phyloP scores from a whole-genome alignment of 2,888 invertebrate species.

The Acrocera orbiculus region DNA sequence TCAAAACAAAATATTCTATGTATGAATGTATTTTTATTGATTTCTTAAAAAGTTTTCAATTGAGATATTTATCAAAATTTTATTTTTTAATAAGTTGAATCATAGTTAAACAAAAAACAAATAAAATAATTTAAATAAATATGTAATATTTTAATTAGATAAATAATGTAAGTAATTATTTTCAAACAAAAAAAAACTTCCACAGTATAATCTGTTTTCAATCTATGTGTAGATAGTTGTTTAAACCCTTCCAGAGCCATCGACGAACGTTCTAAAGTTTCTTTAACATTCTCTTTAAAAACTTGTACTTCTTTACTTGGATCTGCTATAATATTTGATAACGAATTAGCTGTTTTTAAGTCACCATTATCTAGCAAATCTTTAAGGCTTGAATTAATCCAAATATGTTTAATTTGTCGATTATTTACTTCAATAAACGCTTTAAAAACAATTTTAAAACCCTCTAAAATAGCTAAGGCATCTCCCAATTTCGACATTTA shows the following conservation, averaged over 20 bases:
- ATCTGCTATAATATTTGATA: conserved; percentile 17
- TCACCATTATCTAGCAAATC: conserved; percentile 25
- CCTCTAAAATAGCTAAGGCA: conserved; percentile 46
- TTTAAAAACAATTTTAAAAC: conserved; percentile 47
- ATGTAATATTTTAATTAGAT: too few relatives aligned
- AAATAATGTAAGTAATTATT: too few relatives aligned
- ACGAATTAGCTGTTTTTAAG: conserved; percentile 15
- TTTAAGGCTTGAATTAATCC: conserved; percentile 53
- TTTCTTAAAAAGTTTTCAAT: too few relatives aligned
- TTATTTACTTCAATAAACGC: conserved; percentile 49
- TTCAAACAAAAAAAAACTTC: background rate
- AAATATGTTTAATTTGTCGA: conserved; percentile 38
- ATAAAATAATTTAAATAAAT: too few relatives aligned
- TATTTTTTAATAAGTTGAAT: too few relatives aligned
- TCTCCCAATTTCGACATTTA: too few relatives aligned
- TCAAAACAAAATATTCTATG: too few relatives aligned
- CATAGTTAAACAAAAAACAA: too few relatives aligned
- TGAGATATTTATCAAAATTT: too few relatives aligned
- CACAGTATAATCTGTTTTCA: background rate
- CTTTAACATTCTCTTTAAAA: conserved; percentile 34
- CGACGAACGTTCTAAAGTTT: conserved; percentile 42
- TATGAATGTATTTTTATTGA: too few relatives aligned
- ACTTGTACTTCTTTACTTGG: conserved; percentile 25
- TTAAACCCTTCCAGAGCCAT: conserved; percentile 54
- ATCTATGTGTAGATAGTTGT: conserved; percentile 32